Base-by-base conservation (phyloP, 2,113 vertebrate genomes). In the Gopherus flavomarginatus region DNA sequence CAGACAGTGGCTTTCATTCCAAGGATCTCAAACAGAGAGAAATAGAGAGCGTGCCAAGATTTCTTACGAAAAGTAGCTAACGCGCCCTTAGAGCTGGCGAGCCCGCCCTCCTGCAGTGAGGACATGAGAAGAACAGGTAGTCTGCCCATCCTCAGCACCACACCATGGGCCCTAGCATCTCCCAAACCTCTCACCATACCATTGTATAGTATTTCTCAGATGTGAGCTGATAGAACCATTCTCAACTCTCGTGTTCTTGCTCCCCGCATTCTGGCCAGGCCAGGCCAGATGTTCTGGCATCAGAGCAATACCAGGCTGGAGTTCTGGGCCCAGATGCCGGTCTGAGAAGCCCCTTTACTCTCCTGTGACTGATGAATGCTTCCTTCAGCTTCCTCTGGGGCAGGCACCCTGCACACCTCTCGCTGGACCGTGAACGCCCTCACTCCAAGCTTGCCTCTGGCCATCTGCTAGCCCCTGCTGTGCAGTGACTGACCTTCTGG, bases 31-130 rank as follows among this genome's bases (percentile, higher is more conserved):
- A 11, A 17, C 14, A 4, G 69, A 59, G n/a, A 52, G 50, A 26
- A 35, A 50, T 5, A 21, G 31, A n/a, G 0, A 80, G 44, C 22
- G 44, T 78, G 86, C 94, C 11, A 78, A 59, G 50, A 85, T 38
- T 79, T n/a, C 77, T 75, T 82, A 83, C 84, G 78, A 87, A 4
- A 85, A 89, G 13, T 65, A 50, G 50, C 62, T 62, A 54, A 47
- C 0, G 0, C n/a, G 52, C 80, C 59, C 62, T 35, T 13, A 31
- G 62, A 31, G 31, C 29, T 35, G 59, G 31, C 7, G 14, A 8
- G 7, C 31, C 62, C 3, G 7, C 62, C 14, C 7, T n/a, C 62
- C 62, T 35, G 62, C 31, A 35, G 62, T 65, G 62, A 17, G 31
- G 62, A 65, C 14, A 9, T 65, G 62, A 21, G 35, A 16, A 9